phyloP scores from a whole-genome alignment of 1,140 invertebrate genomes.

The Saccostrea cuccullata region DNA sequence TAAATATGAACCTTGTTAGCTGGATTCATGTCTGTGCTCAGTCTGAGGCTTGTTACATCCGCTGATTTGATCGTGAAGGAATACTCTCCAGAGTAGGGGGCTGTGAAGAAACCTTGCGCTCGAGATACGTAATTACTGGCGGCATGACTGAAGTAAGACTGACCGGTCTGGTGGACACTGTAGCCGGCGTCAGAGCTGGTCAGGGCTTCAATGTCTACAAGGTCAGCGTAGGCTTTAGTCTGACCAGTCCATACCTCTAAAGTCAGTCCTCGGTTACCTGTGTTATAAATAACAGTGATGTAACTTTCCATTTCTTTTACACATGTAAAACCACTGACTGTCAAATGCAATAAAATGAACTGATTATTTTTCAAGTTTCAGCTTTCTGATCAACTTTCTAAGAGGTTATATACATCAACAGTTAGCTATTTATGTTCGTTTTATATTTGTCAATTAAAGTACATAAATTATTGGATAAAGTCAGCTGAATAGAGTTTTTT shows the following conservation, averaged over 20 bases:
- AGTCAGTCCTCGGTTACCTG: constrained; percentile 18
- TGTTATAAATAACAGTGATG: neutral
- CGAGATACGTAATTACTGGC: constrained; percentile 16
- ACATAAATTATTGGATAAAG: too few species aligned
- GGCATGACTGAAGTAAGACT: neutral
- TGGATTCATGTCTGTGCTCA: constrained; percentile 1
- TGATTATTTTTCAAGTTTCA: too few species aligned
- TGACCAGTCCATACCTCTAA: neutral
- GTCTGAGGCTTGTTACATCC: neutral
- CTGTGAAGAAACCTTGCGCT: constrained; percentile 13
- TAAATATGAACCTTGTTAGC: constrained; percentile 7
- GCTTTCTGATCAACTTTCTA: too few species aligned
- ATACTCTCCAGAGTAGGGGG: constrained; percentile 22
- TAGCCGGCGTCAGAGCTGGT: constrained; percentile 22
- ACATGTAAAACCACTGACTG: too few species aligned
- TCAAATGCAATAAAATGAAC: too few species aligned
- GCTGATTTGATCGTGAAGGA: constrained; percentile 24
- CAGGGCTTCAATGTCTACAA: neutral
- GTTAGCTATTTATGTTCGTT: too few species aligned
- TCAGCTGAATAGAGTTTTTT: too few species aligned
- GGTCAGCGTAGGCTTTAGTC: neutral
- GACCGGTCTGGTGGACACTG: neutral
- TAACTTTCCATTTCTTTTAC: neutral
- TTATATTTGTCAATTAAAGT: too few species aligned
- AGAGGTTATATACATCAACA: too few species aligned